Percentiles rank a stretch among this genome's conserved stretches.
These are phyloP conservation scores for Whitmania pigra DNA, from an alignment of 1,140 invertebrate genomes.

Conservation along the genomic window DNA sequence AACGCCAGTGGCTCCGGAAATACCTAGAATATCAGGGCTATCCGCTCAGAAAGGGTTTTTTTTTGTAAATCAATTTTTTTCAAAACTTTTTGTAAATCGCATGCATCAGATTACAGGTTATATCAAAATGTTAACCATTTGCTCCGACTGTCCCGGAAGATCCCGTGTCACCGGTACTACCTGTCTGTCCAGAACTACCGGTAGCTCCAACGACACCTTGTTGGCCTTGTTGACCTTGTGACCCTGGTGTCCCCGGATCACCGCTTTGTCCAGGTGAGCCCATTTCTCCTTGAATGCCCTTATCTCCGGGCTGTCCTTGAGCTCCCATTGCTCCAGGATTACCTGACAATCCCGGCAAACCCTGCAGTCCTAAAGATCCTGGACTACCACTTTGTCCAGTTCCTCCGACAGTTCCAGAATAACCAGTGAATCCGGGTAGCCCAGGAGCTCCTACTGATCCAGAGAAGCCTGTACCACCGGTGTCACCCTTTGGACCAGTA, in stretches of 20 bases:
- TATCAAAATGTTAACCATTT: no score
- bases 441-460: slow-evolving; percentile 15
- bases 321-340: background rate
- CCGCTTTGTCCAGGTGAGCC: slow-evolving; percentile 14
- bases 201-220: background rate
- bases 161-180: slow-evolving; percentile 56
- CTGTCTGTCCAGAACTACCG: slow-evolving; percentile 12
- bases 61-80: no score
- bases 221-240: slow-evolving; percentile 13
- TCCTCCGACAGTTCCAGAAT: background rate
- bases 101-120: no score
- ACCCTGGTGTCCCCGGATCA: slow-evolving; percentile 11
- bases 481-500: slow-evolving; percentile 12
- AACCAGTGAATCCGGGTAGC: slow-evolving; percentile 14
- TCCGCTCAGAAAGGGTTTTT: background rate
- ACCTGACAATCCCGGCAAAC: background rate
- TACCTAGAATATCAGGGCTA: slow-evolving; percentile 3
- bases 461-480: background rate
- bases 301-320: slow-evolving; percentile 4
- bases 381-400: background rate
- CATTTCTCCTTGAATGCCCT: slow-evolving; percentile 12
- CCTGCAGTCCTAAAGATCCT: background rate
- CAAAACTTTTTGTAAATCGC: no score
- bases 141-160: slow-evolving; percentile 40
- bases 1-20: background rate